phyloP scores from a whole-genome alignment of 2,113 vertebrate species.

The Lepus timidus region DNA sequence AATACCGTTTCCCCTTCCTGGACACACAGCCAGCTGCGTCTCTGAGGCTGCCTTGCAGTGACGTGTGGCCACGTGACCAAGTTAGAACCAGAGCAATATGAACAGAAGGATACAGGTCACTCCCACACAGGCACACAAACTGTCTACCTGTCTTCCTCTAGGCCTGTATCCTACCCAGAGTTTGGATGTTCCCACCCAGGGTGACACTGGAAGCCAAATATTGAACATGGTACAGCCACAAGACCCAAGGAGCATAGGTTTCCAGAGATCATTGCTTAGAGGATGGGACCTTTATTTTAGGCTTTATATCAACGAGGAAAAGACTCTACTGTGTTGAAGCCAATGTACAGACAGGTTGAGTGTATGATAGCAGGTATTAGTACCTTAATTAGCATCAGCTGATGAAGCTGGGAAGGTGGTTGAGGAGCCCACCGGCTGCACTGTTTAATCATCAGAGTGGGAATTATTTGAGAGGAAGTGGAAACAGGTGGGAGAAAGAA shows the following conservation, averaged over 20 bases:
- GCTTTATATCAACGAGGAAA: not conserved
- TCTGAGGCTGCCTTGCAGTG: not conserved
- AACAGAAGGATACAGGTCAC: not conserved
- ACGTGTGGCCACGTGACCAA: not conserved
- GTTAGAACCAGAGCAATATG: not conserved
- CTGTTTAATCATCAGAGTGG: not conserved
- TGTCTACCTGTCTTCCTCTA: not conserved
- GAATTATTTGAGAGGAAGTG: not conserved
- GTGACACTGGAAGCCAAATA: not conserved
- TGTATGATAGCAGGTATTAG: not conserved
- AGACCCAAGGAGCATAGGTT: not conserved
- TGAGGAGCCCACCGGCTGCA: not conserved
- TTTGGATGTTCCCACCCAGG: not conserved
- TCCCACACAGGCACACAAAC: not conserved
- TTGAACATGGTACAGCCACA: not conserved
- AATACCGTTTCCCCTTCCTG: slow-evolving; percentile 5
- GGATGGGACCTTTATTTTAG: not conserved
- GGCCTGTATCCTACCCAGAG: not conserved
- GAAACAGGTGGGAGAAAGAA: not conserved
- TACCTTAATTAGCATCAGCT: not conserved
- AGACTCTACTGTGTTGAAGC: not conserved
- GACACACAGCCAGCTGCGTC: not conserved
- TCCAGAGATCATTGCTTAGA: not conserved
- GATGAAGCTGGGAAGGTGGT: not conserved
- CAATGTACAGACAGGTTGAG: not conserved